These are phyloP conservation scores for Drosophila pseudotalamancana DNA, from an alignment of 2,888 invertebrate species.

Conservation along the genomic window DNA sequence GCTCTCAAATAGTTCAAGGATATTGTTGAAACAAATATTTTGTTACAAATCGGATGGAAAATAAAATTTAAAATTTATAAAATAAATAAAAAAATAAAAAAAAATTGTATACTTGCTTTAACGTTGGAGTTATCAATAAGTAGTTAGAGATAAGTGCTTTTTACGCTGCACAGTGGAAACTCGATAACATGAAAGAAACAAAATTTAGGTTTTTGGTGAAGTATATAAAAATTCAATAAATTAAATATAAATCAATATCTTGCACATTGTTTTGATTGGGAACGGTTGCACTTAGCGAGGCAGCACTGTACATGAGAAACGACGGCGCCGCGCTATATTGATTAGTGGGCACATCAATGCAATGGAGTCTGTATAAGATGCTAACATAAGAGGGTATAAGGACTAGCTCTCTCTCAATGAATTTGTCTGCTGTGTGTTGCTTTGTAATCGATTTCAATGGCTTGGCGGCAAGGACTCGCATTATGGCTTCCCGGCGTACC, in stretches of 20 bases:
- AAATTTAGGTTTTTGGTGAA: too few species aligned
- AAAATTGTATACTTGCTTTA: background rate
- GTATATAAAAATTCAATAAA: background rate
- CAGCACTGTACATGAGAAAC: slow-evolving; percentile 2
- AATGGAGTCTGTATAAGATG: slow-evolving; percentile 27
- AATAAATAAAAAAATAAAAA: background rate
- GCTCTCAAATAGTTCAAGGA: slow-evolving; percentile 35
- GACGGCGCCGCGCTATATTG: slow-evolving; percentile 25
- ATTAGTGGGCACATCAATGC: slow-evolving; percentile 41
- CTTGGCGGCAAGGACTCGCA: slow-evolving; percentile 33
- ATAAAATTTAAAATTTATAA: slow-evolving; percentile 16
- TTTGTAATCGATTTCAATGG: slow-evolving; percentile 59
- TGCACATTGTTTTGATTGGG: background rate
- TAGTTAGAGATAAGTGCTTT: background rate
- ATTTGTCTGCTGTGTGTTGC: slow-evolving; percentile 45
- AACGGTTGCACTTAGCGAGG: background rate
- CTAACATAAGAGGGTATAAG: slow-evolving; percentile 27
- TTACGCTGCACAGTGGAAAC: background rate
- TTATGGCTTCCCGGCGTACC: slow-evolving; percentile 51
- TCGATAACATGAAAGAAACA: too few species aligned
- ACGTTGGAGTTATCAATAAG: background rate
- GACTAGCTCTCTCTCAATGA: slow-evolving; percentile 38
- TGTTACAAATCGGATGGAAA: background rate
- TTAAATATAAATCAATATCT: background rate
- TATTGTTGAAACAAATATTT: slow-evolving; percentile 8